phyloP scores from a whole-genome alignment of 2,113 vertebrate genomes.

The Penelope pileata region DNA sequence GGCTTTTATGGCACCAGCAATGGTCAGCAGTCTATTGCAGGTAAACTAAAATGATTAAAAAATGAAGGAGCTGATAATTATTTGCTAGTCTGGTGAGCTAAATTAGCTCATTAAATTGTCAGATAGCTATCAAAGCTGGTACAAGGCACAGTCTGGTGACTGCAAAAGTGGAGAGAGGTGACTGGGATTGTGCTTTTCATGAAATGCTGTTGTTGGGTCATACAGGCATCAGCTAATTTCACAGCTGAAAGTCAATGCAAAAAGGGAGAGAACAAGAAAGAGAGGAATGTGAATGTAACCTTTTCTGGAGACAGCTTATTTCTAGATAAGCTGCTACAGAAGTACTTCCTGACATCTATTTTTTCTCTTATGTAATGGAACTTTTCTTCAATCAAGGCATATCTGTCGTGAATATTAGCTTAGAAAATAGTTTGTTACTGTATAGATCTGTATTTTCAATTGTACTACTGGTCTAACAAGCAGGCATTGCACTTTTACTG shows the following conservation, averaged over 20 bases:
- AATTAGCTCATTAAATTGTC: not conserved
- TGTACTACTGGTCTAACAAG: not conserved
- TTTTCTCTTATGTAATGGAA: not conserved
- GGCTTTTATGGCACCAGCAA: not conserved
- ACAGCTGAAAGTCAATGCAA: not conserved
- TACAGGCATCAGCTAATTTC: not conserved
- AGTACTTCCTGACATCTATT: not conserved
- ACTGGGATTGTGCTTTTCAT: not conserved
- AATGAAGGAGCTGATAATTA: not conserved
- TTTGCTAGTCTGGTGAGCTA: not conserved
- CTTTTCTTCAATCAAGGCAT: not conserved
- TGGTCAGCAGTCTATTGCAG: not conserved
- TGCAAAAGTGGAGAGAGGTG: not conserved
- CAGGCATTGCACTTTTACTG: not conserved
- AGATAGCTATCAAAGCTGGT: not conserved
- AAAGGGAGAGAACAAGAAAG: not conserved
- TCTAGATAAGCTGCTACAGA: not conserved
- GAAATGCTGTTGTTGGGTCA: not conserved
- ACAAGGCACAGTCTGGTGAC: not conserved
- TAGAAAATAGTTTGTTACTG: not conserved
- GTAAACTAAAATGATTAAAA: not conserved
- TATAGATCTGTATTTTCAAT: not conserved
- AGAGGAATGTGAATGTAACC: not conserved
- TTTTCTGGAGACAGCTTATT: not conserved
- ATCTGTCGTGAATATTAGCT: not conserved